Conservation (phyloP, 2,113 vertebrate species). For the Leuciscus idus region DNA sequence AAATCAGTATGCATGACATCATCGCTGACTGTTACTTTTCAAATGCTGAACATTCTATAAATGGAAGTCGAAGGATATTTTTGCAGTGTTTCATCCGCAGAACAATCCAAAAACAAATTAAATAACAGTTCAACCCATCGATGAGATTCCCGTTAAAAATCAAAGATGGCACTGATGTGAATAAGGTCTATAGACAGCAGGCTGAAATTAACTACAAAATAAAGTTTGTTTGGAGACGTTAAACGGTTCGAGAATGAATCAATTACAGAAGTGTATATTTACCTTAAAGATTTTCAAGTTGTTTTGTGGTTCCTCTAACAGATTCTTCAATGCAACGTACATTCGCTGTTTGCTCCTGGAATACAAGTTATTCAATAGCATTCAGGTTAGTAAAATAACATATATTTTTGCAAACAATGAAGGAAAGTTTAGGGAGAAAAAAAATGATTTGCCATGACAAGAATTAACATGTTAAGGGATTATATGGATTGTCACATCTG, state of each 20-base stretch:
- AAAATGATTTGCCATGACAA: background rate
- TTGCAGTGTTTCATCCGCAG: too few species aligned
- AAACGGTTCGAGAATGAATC: background rate
- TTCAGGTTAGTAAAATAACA: background rate
- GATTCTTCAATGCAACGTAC: constrained; percentile 93
- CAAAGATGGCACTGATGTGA: too few species aligned
- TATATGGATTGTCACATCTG: background rate
- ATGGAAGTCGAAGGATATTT: background rate
- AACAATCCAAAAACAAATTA: too few species aligned
- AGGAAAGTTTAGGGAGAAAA: too few species aligned
- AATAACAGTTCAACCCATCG: too few species aligned
- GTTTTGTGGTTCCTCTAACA: constrained; percentile 96
- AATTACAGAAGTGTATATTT: constrained; percentile 26
- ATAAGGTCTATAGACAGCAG: too few species aligned
- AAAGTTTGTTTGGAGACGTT: background rate
- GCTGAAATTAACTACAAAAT: too few species aligned
- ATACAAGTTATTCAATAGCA: constrained; percentile 1
- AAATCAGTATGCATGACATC: background rate
- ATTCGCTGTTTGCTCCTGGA: constrained; percentile 93
- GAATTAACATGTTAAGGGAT: background rate
- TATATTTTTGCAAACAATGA: background rate
- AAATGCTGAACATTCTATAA: background rate
- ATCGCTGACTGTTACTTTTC: background rate
- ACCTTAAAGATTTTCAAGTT: constrained; percentile 99
- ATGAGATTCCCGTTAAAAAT: too few species aligned